A percentile compares a stretch with the other conserved stretches of the same genome.
Evolutionary conservation across 2,113 vertebrate genomes (phyloP).

Genomic region (Engraulis encrasicolus): DNA sequence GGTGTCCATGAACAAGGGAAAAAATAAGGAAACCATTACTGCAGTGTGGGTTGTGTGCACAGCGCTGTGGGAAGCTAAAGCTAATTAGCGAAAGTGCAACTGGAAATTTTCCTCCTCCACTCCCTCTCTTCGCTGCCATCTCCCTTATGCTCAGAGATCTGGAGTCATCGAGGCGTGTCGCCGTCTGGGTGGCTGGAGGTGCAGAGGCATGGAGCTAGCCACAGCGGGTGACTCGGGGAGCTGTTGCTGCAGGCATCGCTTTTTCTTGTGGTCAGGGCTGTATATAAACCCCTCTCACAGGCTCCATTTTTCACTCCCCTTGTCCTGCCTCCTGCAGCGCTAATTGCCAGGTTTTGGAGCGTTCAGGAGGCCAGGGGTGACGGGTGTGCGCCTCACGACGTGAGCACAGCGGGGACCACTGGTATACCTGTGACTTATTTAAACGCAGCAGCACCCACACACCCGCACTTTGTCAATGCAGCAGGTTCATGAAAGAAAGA

Average conservation of each 20-base stretch:
- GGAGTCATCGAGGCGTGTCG: neutral
- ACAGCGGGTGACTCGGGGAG: neutral
- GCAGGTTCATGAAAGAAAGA: neutral
- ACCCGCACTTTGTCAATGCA: neutral
- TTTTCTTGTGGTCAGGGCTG: neutral
- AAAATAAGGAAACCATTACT: constrained; percentile 13
- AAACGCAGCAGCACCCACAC: neutral
- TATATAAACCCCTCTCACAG: neutral
- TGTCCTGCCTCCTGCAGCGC: neutral
- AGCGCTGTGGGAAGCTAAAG: neutral
- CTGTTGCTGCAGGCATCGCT: neutral
- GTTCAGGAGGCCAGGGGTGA: neutral
- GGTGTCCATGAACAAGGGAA: neutral
- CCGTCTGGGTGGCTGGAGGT: neutral
- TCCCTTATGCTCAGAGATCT: neutral
- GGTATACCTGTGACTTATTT: neutral
- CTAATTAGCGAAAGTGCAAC: constrained; percentile 32
- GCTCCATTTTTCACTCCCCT: neutral
- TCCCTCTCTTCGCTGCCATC: neutral
- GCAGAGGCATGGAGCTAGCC: neutral
- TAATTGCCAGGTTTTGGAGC: neutral
- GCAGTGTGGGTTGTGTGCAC: constrained; percentile 3
- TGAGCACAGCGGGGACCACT: neutral
- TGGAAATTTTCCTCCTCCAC: constrained; percentile 17
- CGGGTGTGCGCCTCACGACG: neutral